Conservation (phyloP, 1,140 invertebrate genomes). For the Ostrea edulis region DNA sequence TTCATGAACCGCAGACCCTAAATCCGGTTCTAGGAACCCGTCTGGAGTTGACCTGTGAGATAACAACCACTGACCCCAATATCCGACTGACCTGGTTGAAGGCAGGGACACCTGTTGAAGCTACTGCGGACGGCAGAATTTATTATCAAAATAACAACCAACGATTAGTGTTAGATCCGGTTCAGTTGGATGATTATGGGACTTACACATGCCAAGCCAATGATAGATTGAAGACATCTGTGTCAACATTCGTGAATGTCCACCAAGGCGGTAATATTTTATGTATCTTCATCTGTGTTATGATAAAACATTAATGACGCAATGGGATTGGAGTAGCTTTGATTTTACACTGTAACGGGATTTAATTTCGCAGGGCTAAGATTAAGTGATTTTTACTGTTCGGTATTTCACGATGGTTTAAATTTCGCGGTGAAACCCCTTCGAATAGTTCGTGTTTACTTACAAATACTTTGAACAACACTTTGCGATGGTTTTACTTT, state of each 20-base stretch:
- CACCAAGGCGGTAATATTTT: background rate
- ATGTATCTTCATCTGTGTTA: background rate
- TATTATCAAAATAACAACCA: conserved; percentile 1
- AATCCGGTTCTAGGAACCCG: background rate
- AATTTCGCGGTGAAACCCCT: no score
- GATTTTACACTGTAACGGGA: no score
- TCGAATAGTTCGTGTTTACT: no score
- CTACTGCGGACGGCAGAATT: background rate
- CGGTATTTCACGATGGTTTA: no score
- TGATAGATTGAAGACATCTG: background rate
- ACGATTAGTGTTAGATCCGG: background rate
- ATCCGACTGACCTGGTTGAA: background rate
- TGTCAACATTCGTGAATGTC: background rate
- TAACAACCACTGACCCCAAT: background rate
- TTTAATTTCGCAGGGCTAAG: no score
- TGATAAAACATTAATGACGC: background rate
- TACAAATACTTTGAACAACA: no score
- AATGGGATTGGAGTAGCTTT: background rate
- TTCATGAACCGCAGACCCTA: background rate
- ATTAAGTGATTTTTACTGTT: no score
- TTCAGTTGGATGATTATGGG: background rate
- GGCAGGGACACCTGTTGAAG: background rate
- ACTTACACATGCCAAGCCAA: background rate
- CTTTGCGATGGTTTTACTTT: no score
- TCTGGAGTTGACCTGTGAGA: conserved; percentile 1